Evolutionary conservation across 2,888 invertebrate species (phyloP), one percentile per base, ranked within the genome.

Genomic region (Calameuta filiformis): DNA sequence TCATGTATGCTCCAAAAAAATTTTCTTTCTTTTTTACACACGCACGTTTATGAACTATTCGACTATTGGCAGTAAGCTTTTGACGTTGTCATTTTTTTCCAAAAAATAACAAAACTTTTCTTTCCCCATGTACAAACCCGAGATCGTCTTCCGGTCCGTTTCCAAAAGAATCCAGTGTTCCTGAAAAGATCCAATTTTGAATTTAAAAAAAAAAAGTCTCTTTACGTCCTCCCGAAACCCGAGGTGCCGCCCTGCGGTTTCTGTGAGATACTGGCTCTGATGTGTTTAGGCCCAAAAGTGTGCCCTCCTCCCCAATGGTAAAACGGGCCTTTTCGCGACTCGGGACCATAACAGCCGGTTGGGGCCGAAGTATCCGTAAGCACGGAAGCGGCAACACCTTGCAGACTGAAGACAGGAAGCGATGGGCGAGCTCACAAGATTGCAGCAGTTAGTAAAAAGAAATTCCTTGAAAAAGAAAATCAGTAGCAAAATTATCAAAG

Each of bases 231-330:
- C 86, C 88, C 89, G 78, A 84, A 87, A 83, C 90, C 89, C 76
- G 81, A 90, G 83, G 91, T 91, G 91, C 91, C 90, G 87, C 87
- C 84, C 84, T 85, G 88, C 88, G 88, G 84, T 90, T 91, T 90
- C 90, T 91, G 90, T 91, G 90, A 91, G 90, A 90, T 91, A 91
- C 91, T 91, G 89, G 90, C 88, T 91, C 90, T 91, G 85, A 90
- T 89, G 79, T 89, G 89, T 93, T 81, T 93, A 95, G 96, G 89
- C 97, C 97, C 84, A 98, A 98, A 93, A 97, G 97, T 91, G 98
- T 98, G 80, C 98, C 98, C 37, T 97, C 97, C 86, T 97, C 97
- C 73, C 98, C 98, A 40, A 98, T 98, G 97, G 97, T 98, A 83
- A 97, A 97, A 92, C 94, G 98, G 35, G 97, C 98, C 1, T 97